Conservation (phyloP, 30 jellyfish, hydroid and myxozoan genomes). For the Sanderia malayensis region DNA sequence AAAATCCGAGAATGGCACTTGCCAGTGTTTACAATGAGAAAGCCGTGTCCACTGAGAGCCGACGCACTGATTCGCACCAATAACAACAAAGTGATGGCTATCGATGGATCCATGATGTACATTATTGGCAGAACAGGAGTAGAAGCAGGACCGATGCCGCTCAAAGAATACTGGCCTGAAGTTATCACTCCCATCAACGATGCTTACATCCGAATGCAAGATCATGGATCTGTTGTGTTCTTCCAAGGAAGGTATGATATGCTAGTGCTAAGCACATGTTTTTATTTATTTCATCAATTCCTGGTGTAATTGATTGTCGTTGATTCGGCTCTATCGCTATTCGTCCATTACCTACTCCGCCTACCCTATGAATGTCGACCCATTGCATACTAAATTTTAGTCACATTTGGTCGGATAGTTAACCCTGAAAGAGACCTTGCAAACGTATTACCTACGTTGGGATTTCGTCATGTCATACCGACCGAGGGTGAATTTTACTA, state of each 20-base stretch:
- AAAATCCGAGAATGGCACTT: conserved; percentile 35
- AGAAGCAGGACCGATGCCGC: conserved; percentile 46
- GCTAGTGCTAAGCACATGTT: too few species aligned
- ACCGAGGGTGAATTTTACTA: too few species aligned
- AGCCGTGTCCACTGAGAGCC: conserved; percentile 45
- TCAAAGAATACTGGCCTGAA: conserved; percentile 41
- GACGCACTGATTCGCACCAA: conserved; percentile 46
- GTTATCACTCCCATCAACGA: conserved; percentile 23
- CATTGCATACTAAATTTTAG: too few species aligned
- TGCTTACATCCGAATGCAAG: conserved; percentile 29
- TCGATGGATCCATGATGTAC: conserved; percentile 37
- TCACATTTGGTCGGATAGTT: too few species aligned
- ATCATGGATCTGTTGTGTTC: conserved; percentile 24
- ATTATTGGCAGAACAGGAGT: conserved; percentile 43
- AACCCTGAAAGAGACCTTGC: too few species aligned
- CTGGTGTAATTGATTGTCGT: too few species aligned
- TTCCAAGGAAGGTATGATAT: conserved; percentile 43
- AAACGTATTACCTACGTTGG: too few species aligned
- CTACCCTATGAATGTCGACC: too few species aligned
- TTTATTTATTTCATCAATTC: too few species aligned
- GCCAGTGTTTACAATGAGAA: conserved; percentile 34
- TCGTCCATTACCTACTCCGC: too few species aligned
- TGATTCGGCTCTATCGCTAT: too few species aligned
- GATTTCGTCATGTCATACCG: too few species aligned
- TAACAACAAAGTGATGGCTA: conserved; percentile 28